Percentiles rank a stretch among this genome's conserved stretches.
Conservation (phyloP, 1,140 invertebrate species). For the Periplaneta americana region DNA sequence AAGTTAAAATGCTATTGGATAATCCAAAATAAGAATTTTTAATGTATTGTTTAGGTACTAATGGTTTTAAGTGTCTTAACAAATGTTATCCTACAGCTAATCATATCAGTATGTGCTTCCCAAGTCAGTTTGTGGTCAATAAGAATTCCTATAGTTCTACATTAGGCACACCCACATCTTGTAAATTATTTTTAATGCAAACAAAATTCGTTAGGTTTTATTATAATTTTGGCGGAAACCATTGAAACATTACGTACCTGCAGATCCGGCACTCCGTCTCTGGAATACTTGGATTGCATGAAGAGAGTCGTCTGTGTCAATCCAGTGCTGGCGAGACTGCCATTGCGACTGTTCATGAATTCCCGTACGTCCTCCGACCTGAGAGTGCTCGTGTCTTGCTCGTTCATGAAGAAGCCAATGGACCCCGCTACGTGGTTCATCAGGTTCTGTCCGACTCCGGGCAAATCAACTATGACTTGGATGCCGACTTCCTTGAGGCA, state of each 20-base stretch:
- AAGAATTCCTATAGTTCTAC: too few relatives aligned
- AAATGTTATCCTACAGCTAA: too few relatives aligned
- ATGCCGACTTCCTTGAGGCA: constrained; percentile 33
- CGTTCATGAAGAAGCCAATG: constrained; percentile 3
- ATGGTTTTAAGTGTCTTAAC: too few relatives aligned
- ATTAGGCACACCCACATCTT: too few relatives aligned
- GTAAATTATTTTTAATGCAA: too few relatives aligned
- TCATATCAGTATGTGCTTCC: too few relatives aligned
- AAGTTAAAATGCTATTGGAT: too few relatives aligned
- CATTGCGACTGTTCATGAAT: constrained; percentile 28
- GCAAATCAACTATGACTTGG: constrained; percentile 17
- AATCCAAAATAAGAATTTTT: too few relatives aligned
- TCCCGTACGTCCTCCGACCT: neutral
- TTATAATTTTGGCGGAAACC: too few relatives aligned
- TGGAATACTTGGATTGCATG: constrained; percentile 23
- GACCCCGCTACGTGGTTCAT: constrained; percentile 11
- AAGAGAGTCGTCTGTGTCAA: constrained; percentile 38
- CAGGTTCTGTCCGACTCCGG: constrained; percentile 14
- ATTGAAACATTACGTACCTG: neutral
- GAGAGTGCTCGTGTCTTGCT: neutral
- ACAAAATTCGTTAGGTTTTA: too few relatives aligned
- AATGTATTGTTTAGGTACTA: too few relatives aligned
- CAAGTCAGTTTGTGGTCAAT: too few relatives aligned
- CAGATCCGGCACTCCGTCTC: constrained; percentile 20
- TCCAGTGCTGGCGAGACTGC: constrained; percentile 41